Evolutionary conservation across 2,888 invertebrate species (phyloP), one percentile per base, ranked within the genome.

Genomic region (Hirtodrosophila cameraria): DNA sequence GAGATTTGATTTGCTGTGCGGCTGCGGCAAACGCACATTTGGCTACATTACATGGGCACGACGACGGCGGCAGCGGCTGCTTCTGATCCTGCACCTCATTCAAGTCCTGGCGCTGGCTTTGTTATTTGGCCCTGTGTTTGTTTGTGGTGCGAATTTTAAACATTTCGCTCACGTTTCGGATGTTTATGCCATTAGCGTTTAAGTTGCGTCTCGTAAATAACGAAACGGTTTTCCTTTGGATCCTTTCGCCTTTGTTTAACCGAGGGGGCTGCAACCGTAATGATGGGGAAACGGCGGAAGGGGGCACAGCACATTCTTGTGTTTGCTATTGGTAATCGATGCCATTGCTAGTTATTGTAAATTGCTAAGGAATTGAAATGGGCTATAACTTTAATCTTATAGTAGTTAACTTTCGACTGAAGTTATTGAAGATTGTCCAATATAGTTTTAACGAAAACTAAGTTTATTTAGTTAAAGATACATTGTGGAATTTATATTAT

Each of bases 141-240:
- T 52, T 73, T 69, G 76, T 46, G 74, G 54, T 66, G 58, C 11
- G 27, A 27, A 38, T 55, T 82, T 82, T 82, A 67, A 75, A 54
- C 66, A 89, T 89, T 89, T 79, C 59, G 63, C 82, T 86, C 88
- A 89, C 89, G 88, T 88, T 74, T 75, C 82, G 87, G 88, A 88
- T 89, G 89, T 89, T 89, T 89, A 86, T 89, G 88, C 89, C 89
- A 88, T 89, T 89, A 89, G 88, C 89, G 88, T 86, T 82, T 88
- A 88, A 88, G 89, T 86, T 88, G 84, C 77, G 76, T 68, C 76
- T 73, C 79, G 80, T 85, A 85, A 85, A 82, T 82, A 85, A 73
- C 64, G 72, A 64, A 86, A 75, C 61, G 64, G 36, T 61, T 65
- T 68, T 72, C 67, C 62, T 58, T 64, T 62, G 36, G 33, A 53